Evolutionary conservation across 1,140 invertebrate species (phyloP).

Genomic region (Antheraea mylitta): DNA sequence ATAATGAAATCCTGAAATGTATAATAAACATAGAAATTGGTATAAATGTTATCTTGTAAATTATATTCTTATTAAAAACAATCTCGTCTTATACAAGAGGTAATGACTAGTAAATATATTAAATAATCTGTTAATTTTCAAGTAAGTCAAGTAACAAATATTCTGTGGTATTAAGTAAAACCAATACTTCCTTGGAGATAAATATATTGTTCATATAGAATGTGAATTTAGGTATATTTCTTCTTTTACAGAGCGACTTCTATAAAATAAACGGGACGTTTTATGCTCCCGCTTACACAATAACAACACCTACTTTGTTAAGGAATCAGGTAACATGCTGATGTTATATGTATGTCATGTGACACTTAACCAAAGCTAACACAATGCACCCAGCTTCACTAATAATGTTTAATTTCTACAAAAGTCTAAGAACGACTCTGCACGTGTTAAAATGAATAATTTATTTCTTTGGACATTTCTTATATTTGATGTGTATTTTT

Average conservation of each 20-base stretch:
- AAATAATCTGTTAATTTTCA: no score
- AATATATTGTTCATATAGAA: neutral
- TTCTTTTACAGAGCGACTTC: slow-evolving; percentile 74
- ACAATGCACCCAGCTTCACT: slow-evolving; percentile 47
- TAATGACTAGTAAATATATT: no score
- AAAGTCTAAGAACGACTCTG: slow-evolving; percentile 65
- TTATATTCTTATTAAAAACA: no score
- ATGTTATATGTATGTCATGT: slow-evolving; percentile 23
- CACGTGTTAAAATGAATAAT: slow-evolving; percentile 26
- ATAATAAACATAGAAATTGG: no score
- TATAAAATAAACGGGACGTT: slow-evolving; percentile 73
- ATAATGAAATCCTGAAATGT: no score
- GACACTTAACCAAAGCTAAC: slow-evolving; percentile 36
- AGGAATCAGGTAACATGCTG: slow-evolving; percentile 58
- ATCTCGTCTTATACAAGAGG: no score
- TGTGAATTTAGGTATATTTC: slow-evolving; percentile 35
- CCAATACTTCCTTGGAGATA: no score
- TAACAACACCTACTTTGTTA: slow-evolving; percentile 51
- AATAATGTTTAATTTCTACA: slow-evolving; percentile 31
- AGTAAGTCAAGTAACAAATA: no score
- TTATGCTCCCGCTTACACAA: slow-evolving; percentile 51
- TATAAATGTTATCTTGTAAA: no score
- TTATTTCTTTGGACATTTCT: neutral
- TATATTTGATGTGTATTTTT: neutral
- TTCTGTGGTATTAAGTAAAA: no score